These are phyloP conservation scores for Bufotes viridis DNA, from an alignment of 2,797 vertebrate species.

Conservation along the genomic window DNA sequence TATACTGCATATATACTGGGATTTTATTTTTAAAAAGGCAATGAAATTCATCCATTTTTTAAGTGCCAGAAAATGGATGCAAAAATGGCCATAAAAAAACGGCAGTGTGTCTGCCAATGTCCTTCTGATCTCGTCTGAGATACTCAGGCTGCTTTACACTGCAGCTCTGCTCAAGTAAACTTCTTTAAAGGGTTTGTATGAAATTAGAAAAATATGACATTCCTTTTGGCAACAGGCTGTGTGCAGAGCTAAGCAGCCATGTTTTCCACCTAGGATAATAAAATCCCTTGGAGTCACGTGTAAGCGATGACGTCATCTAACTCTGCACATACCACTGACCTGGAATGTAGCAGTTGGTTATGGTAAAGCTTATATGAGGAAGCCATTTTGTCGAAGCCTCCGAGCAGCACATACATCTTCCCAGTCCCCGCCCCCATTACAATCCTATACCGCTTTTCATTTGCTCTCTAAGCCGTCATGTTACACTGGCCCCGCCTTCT, in stretches of 20 bases:
- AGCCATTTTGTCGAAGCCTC: slow-evolving; percentile 6
- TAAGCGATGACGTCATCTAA: background rate
- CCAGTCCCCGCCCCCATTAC: background rate
- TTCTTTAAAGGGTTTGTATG: background rate
- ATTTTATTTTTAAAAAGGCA: no score
- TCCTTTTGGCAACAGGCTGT: background rate
- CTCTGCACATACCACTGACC: background rate
- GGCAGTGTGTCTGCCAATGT: background rate
- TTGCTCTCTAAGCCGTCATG: background rate
- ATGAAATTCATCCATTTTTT: no score
- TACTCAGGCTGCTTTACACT: background rate
- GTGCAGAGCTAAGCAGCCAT: background rate
- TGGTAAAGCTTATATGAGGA: background rate
- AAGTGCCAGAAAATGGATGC: no score
- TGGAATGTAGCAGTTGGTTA: background rate
- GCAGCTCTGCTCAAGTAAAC: background rate
- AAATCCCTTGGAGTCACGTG: no score
- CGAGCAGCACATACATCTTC: background rate
- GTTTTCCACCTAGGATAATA: no score
- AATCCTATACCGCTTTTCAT: background rate
- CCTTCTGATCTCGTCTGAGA: no score
- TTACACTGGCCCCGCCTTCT: background rate
- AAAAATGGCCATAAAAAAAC: background rate
- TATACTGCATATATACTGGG: no score
- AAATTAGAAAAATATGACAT: background rate